Percentiles rank a stretch among this genome's conserved stretches.
phyloP scores from a whole-genome alignment of 1,140 invertebrate genomes.

The Plodia interpunctella region DNA sequence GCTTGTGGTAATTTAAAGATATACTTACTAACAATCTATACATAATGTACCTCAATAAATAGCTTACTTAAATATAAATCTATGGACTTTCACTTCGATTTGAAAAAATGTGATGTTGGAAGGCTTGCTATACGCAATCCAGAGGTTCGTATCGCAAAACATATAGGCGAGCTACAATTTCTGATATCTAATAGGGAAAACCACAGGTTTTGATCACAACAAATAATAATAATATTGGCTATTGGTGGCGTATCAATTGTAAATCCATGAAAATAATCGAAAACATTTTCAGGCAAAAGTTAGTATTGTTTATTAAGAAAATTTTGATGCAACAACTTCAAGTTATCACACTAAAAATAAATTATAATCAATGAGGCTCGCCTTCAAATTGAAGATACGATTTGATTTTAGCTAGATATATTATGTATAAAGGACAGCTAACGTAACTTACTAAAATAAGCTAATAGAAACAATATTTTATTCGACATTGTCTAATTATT shows the following conservation, averaged over 20 bases:
- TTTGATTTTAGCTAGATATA: constrained; percentile 56
- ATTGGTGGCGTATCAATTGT: too few relatives aligned
- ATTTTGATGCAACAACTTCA: constrained; percentile 71
- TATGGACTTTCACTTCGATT: too few relatives aligned
- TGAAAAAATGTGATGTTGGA: too few relatives aligned
- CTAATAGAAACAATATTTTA: constrained; percentile 71
- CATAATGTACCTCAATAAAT: too few relatives aligned
- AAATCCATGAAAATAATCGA: constrained; percentile 35
- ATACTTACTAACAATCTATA: too few relatives aligned
- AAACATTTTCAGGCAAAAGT: constrained; percentile 66
- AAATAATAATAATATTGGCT: too few relatives aligned
- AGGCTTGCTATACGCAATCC: not conserved
- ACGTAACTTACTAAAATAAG: constrained; percentile 73
- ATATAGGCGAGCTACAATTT: not conserved
- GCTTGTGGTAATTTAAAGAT: too few relatives aligned
- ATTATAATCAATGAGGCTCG: constrained; percentile 67
- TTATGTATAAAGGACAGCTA: constrained; percentile 61
- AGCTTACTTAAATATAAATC: too few relatives aligned
- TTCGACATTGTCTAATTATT: constrained; percentile 58
- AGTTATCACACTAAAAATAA: constrained; percentile 72
- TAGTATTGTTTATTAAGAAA: constrained; percentile 74
- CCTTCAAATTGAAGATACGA: constrained; percentile 49
- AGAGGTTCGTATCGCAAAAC: not conserved
- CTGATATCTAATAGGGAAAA: too few relatives aligned
- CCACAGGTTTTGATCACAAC: too few relatives aligned